Conservation (phyloP, 1,140 invertebrate species). For the Habropoda laboriosa region DNA sequence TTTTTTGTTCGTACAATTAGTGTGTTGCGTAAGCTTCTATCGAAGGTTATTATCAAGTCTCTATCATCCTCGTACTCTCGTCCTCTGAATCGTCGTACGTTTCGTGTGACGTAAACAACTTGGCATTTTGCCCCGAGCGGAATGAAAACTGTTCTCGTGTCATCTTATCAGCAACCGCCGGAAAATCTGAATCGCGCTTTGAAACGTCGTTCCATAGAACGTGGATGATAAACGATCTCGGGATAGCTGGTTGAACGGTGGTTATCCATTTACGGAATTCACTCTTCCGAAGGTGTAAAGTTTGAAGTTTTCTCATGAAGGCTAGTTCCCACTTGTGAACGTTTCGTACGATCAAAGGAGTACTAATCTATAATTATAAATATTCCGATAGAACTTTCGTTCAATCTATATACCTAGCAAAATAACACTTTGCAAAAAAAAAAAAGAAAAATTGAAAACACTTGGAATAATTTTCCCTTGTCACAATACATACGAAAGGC, state of each 20-base stretch:
- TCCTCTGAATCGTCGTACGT: not conserved
- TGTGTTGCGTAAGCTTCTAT: not conserved
- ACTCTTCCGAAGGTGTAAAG: not conserved
- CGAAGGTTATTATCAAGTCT: conserved; percentile 35
- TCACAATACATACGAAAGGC: too few relatives aligned
- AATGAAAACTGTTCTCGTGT: conserved; percentile 24
- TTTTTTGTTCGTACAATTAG: not conserved
- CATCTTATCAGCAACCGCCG: conserved; percentile 12
- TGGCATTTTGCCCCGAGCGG: conserved; percentile 2
- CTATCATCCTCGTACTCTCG: not conserved
- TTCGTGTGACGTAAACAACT: conserved; percentile 13
- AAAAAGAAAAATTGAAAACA: too few relatives aligned
- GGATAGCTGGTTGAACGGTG: not conserved
- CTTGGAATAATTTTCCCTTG: too few relatives aligned
- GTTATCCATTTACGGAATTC: not conserved
- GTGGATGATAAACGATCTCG: too few relatives aligned
- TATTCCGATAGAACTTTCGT: too few relatives aligned
- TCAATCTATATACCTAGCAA: too few relatives aligned
- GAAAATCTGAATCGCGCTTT: conserved; percentile 3
- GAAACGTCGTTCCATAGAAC: not conserved
- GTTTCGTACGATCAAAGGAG: too few relatives aligned
- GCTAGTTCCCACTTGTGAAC: too few relatives aligned
- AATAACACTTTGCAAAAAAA: too few relatives aligned
- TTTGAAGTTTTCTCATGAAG: too few relatives aligned
- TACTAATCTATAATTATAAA: too few relatives aligned